phyloP scores from a whole-genome alignment of 2,888 invertebrate genomes.

The Craniophora ligustri region DNA sequence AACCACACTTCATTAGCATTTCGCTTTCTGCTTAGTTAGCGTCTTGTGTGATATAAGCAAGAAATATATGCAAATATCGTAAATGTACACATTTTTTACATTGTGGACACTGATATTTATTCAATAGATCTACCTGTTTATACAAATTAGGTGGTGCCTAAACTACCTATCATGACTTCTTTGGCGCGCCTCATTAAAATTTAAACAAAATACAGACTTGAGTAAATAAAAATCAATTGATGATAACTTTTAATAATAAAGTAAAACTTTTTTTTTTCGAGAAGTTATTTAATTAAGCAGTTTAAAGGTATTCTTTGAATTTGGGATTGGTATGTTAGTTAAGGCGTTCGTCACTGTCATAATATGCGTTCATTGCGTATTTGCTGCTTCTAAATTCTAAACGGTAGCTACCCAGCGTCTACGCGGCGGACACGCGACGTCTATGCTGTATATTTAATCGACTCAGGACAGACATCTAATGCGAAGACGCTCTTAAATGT shows the following conservation, averaged over 20 bases:
- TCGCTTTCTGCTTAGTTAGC: slow-evolving; percentile 64
- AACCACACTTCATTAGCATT: slow-evolving; percentile 76
- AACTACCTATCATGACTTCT: slow-evolving; percentile 33
- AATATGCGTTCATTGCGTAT: neutral
- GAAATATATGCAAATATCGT: slow-evolving; percentile 66
- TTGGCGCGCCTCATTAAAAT: slow-evolving; percentile 34
- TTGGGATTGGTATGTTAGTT: no score
- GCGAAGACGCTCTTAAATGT: neutral
- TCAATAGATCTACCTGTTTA: slow-evolving; percentile 37
- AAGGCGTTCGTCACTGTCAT: no score
- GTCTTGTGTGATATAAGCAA: slow-evolving; percentile 60
- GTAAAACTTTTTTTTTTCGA: slow-evolving; percentile 8
- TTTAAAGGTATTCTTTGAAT: no score
- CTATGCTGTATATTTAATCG: neutral
- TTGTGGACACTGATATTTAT: slow-evolving; percentile 37
- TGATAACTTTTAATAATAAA: slow-evolving; percentile 8
- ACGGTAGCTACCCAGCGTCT: no score
- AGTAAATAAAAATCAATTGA: slow-evolving; percentile 25
- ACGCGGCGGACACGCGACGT: neutral
- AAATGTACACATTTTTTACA: slow-evolving; percentile 52
- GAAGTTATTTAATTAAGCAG: neutral
- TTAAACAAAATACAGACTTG: slow-evolving; percentile 19
- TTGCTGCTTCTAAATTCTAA: no score
- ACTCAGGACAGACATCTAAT: neutral
- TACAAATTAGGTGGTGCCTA: slow-evolving; percentile 44